These are phyloP conservation scores for Hesperophylax magnus DNA, from an alignment of 1,140 invertebrate species.

Conservation along the genomic window DNA sequence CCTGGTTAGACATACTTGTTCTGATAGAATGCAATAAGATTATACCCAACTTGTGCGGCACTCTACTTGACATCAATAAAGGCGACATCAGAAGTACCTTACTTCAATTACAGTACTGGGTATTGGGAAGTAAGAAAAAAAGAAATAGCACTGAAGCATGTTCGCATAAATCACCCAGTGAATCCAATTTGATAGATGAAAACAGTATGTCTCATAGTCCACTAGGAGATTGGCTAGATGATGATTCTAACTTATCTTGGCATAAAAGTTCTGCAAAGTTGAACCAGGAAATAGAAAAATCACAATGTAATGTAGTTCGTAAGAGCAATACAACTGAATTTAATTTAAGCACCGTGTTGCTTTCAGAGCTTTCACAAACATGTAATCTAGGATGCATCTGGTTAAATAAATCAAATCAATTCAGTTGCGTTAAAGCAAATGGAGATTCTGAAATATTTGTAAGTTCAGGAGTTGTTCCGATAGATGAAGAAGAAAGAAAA, in stretches of 20 bases:
- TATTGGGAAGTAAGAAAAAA: slow-evolving; percentile 64
- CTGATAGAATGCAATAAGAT: slow-evolving; percentile 76
- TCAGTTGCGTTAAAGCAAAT: background rate
- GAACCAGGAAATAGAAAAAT: slow-evolving; percentile 48
- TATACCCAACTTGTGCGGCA: slow-evolving; percentile 67
- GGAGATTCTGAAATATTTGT: background rate
- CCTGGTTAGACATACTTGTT: slow-evolving; percentile 78
- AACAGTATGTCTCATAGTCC: slow-evolving; percentile 27
- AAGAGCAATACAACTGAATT: slow-evolving; percentile 42
- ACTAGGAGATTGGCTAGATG: slow-evolving; percentile 60
- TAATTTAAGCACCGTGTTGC: slow-evolving; percentile 64
- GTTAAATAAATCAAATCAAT: slow-evolving; percentile 43
- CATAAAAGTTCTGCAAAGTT: slow-evolving; percentile 47
- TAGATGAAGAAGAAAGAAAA: slow-evolving; percentile 35
- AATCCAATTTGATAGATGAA: slow-evolving; percentile 40
- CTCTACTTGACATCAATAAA: slow-evolving; percentile 70
- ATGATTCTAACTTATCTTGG: slow-evolving; percentile 59
- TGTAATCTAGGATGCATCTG: slow-evolving; percentile 24
- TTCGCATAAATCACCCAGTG: background rate
- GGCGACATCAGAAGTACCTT: slow-evolving; percentile 81
- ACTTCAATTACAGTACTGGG: slow-evolving; percentile 79
- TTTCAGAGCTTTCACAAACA: slow-evolving; percentile 57
- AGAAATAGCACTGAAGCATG: background rate
- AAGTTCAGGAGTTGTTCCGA: slow-evolving; percentile 34
- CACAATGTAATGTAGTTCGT: slow-evolving; percentile 48